Base-by-base conservation (phyloP, 2,888 invertebrate genomes). In the Drosophila setosimentum region DNA sequence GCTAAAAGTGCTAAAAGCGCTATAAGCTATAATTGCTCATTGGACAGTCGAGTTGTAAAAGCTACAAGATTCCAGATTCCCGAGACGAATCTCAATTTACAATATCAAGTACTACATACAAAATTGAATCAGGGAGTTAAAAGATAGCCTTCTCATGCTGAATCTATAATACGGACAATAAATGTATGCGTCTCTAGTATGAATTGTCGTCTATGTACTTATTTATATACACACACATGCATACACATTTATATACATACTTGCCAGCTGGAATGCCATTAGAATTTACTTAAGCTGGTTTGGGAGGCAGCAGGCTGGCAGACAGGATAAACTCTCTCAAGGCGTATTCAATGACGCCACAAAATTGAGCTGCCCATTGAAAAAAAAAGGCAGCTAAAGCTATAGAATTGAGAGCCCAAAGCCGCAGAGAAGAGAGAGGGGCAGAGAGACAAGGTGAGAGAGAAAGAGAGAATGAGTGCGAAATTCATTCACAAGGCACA, bases 401-500 rank as follows among this genome's bases (percentile, higher is more conserved):
- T 65, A 33, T 62, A 21, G 33, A 57, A 73, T 29, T 29, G 53
- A 64, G 59, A 33, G 53, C 16, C 33, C 16, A 33, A 24, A 67
- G 27, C n/a, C 42, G 18, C 42, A 5, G 33, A 27, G 27, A 5
- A 24, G 27, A 51, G 30, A 6, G 59, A 33, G 35, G 5, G 10
- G 10, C 4, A 21, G 66, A 35, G 50, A 45, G 40, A 18, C 55
- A 32, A 24, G 13, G 61, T 48, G 53, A 30, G 35, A 53, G 60
- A 42, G 70, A 35, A 73, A 66, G 62, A 53, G 45, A 24, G 45
- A 45, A 16, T 8, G 45, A 24, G 24, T 35, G 73, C 42, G 54
- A 87, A 75, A 70, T 87, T 90, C 87, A 87, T 87, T 87, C 90
- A 87, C 89, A 87, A 83, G 89, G 84, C 75, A 37, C 80, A 50